These are phyloP conservation scores for Pantherophis alleghaniensis DNA, from an alignment of 2,797 vertebrate species.

Conservation along the genomic window DNA sequence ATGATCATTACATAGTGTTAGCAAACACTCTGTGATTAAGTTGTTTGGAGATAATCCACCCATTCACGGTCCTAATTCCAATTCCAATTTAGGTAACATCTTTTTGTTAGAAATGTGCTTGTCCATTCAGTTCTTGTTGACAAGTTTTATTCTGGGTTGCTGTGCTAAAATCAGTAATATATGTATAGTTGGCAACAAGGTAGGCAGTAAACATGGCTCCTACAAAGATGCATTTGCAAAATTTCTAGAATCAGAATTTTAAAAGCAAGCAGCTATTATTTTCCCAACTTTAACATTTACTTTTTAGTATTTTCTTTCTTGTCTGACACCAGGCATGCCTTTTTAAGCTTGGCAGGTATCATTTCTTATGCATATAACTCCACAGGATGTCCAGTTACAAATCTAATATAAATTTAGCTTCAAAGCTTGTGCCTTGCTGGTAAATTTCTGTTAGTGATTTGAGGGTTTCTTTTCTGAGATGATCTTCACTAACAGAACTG, in stretches of 20 bases:
- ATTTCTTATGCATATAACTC: neutral
- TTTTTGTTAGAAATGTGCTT: neutral
- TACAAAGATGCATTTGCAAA: neutral
- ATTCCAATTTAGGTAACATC: neutral
- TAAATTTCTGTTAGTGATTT: neutral
- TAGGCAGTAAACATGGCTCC: neutral
- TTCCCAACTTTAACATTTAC: neutral
- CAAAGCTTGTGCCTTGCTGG: neutral
- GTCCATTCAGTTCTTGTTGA: neutral
- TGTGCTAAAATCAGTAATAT: neutral
- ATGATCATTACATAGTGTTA: neutral
- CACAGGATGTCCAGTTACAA: neutral
- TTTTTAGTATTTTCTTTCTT: neutral
- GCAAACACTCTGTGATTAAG: neutral
- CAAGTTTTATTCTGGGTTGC: neutral
- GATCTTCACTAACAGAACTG: neutral
- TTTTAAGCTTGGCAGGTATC: neutral
- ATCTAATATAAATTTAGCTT: neutral
- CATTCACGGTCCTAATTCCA: neutral
- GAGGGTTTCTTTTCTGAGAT: neutral
- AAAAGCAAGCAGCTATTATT: neutral
- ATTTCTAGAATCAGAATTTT: neutral
- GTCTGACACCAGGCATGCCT: neutral
- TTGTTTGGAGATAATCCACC: neutral
- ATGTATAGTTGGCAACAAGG: neutral